Evolutionary conservation across 2,888 invertebrate species (phyloP), one percentile per base, ranked within the genome.

Genomic region (Scaptomyza tumidula): DNA sequence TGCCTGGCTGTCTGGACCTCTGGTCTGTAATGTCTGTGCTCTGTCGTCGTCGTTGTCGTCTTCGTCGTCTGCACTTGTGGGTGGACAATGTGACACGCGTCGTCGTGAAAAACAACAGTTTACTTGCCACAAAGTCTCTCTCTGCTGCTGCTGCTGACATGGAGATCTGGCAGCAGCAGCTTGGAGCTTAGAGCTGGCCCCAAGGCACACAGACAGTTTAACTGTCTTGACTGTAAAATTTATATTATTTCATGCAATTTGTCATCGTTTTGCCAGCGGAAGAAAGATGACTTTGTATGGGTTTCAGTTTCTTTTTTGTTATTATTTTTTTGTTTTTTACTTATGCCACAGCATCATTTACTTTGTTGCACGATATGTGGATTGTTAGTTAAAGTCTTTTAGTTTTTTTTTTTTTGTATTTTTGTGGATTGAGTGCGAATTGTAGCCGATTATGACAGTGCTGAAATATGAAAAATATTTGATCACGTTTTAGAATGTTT

Each of bases 231-330:
- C 89, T 88, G 80, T 10, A 76, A 89, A 89, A 89, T 89, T 85
- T 89, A 88, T 89, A 89, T 88, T 89, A 89, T 89, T 86, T 86
- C 86, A 78, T 85, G 85, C 89, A 86, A 86, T 86, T 86, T 86
- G 85, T 86, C 85, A 86, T 89, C 85, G 89, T 86, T 83, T 83
- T 88, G 83, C 83, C 85, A 86, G 88, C 64, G 53, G 63, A 73
- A 86, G 88, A 82, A 74, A 83, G 74, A 86, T 86, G 88, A 80
- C 88, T 80, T 67, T 65, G 70, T 69, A 78, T 86, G 86, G 60
- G 75, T 53, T 63, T 50, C 74, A 67, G 68, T 64, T 44, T 14
- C 14, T 9, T 16, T 16, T 16, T 41, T 41, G 1, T 19, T 19
- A 19, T 19, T 19, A 19, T 19, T 19, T 1, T 19, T 19, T 19